Percentiles rank a stretch among this genome's conserved stretches.
These are phyloP conservation scores for Aphaenogaster rudis DNA, from an alignment of 1,140 invertebrate genomes.

Conservation along the genomic window DNA sequence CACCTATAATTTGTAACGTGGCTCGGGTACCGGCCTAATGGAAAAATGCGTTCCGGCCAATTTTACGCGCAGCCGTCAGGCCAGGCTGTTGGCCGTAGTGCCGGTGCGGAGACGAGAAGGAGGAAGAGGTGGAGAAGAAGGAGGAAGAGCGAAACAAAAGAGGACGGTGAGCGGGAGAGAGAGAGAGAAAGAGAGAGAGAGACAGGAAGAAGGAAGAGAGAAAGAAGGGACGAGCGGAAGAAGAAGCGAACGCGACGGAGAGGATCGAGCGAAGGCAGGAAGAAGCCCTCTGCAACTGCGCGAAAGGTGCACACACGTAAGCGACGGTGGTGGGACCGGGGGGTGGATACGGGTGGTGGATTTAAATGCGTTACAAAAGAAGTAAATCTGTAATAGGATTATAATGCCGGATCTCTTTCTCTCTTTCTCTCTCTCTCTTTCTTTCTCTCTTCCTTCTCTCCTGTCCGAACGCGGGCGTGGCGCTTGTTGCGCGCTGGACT, in stretches of 20 bases:
- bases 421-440: neutral
- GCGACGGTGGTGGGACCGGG: neutral
- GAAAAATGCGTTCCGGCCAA: constrained; percentile 83
- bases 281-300: constrained; percentile 53
- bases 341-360: constrained; percentile 48
- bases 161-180: neutral
- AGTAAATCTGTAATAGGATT: constrained; percentile 73
- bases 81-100: constrained; percentile 68
- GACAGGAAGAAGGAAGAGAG: constrained; percentile 29
- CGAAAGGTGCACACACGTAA: constrained; percentile 37
- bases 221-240: constrained; percentile 50
- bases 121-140: constrained; percentile 18
- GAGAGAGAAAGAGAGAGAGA: neutral
- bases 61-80: constrained; percentile 79
- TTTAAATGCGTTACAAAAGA: constrained; percentile 66
- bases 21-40: constrained; percentile 80
- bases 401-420: constrained; percentile 63
- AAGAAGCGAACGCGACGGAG: constrained; percentile 40
- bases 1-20: constrained; percentile 83
- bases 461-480: constrained; percentile 62
- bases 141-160: constrained; percentile 25
- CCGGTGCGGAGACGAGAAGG: constrained; percentile 38
- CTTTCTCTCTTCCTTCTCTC: neutral
- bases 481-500: constrained; percentile 41
- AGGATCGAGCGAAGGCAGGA: constrained; percentile 24